Percentiles rank a stretch among this genome's conserved stretches.
These are phyloP conservation scores for Squalus acanthias DNA, from an alignment of 2,797 vertebrate genomes.

Conservation along the genomic window DNA sequence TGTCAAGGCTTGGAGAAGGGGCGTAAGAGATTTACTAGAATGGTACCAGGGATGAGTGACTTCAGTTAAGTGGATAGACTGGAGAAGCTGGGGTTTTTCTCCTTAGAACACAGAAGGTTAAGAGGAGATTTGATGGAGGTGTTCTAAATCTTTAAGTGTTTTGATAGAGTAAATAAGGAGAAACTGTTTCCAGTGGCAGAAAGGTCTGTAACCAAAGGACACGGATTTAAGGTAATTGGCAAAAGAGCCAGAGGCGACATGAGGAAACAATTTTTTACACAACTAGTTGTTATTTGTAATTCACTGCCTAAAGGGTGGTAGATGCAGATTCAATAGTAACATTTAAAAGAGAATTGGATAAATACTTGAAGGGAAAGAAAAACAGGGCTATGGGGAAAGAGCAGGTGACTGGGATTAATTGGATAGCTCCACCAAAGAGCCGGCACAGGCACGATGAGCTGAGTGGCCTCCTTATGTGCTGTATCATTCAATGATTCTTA, in stretches of 20 bases:
- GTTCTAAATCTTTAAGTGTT: too few relatives aligned
- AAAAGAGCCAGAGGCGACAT: too few relatives aligned
- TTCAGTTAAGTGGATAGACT: too few relatives aligned
- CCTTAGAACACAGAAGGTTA: too few relatives aligned
- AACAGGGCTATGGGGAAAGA: neutral
- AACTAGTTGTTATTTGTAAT: neutral
- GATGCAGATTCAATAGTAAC: neutral
- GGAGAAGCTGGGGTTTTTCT: too few relatives aligned
- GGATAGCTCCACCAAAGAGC: neutral
- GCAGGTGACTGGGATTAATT: neutral
- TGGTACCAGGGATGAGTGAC: too few relatives aligned
- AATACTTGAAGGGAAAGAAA: neutral
- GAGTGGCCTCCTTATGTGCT: neutral
- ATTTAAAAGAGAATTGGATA: neutral
- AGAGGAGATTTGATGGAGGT: too few relatives aligned
- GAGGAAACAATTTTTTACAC: neutral
- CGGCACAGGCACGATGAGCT: neutral
- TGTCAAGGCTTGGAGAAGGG: neutral
- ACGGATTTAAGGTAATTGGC: too few relatives aligned
- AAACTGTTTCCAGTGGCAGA: too few relatives aligned
- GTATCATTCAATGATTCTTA: neutral
- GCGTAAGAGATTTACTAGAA: too few relatives aligned
- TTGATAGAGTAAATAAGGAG: too few relatives aligned
- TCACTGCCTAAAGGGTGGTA: neutral
- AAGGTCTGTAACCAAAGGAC: too few relatives aligned